Conservation (phyloP, 2,113 vertebrate species). For the Rana temporaria region DNA sequence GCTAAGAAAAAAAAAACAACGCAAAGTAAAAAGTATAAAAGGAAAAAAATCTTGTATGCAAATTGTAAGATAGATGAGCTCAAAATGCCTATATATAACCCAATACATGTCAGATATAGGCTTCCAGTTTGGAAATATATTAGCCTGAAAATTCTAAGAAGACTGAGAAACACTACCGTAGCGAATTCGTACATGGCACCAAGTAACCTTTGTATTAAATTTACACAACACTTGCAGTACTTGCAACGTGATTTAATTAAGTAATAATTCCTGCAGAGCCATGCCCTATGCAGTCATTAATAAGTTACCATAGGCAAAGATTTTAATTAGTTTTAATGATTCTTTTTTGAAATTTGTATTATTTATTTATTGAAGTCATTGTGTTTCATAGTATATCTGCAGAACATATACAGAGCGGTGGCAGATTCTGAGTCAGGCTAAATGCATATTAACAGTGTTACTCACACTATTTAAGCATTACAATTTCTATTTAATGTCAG, state of each 20-base stretch:
- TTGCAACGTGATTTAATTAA: constrained; percentile 42
- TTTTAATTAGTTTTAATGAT: constrained; percentile 41
- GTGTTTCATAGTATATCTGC: constrained; percentile 14
- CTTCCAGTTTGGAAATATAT: neutral
- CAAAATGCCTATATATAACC: neutral
- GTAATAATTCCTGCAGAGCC: constrained; percentile 41
- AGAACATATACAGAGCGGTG: neutral
- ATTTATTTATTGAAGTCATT: constrained; percentile 40
- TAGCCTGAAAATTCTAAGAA: neutral
- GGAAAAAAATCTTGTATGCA: neutral
- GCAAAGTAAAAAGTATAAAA: neutral
- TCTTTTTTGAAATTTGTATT: constrained; percentile 51
- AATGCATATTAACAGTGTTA: neutral
- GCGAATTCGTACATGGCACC: neutral
- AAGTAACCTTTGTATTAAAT: constrained; percentile 14
- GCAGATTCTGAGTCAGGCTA: constrained; percentile 1
- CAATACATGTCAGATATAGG: neutral
- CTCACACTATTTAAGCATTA: constrained; percentile 1
- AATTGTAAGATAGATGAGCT: neutral
- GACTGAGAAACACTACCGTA: no score
- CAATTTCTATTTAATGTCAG: constrained; percentile 27
- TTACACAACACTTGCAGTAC: constrained; percentile 30
- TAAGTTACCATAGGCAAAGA: constrained; percentile 35
- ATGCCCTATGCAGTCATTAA: constrained; percentile 16
- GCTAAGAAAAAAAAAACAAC: no score